phyloP scores from a whole-genome alignment of 2,113 vertebrate species.

The Ammospiza nelsoni region DNA sequence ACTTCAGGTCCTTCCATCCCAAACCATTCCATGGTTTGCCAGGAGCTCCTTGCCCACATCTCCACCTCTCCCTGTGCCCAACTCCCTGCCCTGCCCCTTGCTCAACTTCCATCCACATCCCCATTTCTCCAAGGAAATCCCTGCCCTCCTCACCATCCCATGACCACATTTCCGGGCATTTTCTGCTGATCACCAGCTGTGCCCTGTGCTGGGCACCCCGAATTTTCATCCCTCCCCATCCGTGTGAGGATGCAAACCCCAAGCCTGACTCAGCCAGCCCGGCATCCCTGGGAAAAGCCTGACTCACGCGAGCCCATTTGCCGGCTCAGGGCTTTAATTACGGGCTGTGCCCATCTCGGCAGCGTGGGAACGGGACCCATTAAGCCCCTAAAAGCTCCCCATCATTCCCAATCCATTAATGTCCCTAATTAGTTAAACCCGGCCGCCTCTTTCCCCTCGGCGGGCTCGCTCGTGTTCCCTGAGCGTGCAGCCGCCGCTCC shows the following conservation, averaged over 20 bases:
- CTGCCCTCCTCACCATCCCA: background rate
- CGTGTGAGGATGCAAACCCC: background rate
- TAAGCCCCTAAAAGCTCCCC: slow-evolving; percentile 27
- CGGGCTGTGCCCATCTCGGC: background rate
- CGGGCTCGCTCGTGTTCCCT: background rate
- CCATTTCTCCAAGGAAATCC: background rate
- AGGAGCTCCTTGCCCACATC: accelerated
- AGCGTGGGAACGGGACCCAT: slow-evolving; percentile 32
- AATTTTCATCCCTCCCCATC: accelerated
- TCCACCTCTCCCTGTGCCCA: accelerated
- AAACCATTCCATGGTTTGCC: background rate
- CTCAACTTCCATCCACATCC: accelerated
- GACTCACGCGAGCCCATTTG: background rate
- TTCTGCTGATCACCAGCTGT: accelerated
- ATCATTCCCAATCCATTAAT: slow-evolving; percentile 28
- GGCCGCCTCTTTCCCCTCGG: background rate
- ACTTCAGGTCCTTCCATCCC: background rate
- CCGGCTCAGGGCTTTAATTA: slow-evolving; percentile 33
- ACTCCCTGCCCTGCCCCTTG: background rate
- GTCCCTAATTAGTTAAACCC: slow-evolving; percentile 14
- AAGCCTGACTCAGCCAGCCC: background rate
- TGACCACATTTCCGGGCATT: accelerated
- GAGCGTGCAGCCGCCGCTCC: background rate
- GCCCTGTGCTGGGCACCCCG: accelerated
- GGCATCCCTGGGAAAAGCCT: background rate